Evolutionary conservation across 2,797 vertebrate species (phyloP).

Genomic region (Scyliorhinus canicula): DNA sequence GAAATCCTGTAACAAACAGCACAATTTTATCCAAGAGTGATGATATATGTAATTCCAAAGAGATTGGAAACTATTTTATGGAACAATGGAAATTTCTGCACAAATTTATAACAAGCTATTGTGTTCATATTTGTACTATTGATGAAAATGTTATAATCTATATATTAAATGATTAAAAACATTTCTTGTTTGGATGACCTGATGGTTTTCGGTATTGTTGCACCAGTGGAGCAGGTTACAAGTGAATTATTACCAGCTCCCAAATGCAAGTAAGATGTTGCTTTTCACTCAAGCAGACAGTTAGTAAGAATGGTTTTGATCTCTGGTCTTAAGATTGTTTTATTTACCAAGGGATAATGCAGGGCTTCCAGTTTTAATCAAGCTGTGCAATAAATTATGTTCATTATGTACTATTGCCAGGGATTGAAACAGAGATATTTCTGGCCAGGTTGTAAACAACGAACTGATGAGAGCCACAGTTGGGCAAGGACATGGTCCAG

Average conservation of each 20-base stretch:
- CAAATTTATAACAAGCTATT: background rate
- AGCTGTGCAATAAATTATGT: background rate
- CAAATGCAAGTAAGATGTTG: background rate
- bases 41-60: background rate
- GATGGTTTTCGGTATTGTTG: background rate
- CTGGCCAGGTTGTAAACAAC: background rate
- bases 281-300: background rate
- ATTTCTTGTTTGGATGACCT: background rate
- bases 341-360: background rate
- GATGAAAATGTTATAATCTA: background rate
- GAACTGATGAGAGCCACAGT: background rate
- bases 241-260: background rate
- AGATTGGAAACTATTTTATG: background rate
- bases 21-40: background rate
- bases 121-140: background rate
- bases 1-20: background rate
- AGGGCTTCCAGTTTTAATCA: background rate
- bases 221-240: background rate
- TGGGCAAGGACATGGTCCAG: background rate
- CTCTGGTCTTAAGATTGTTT: too few species aligned
- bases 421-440: background rate
- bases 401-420: background rate
- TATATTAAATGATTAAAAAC: slow-evolving; percentile 4
- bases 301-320: background rate
- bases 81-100: background rate